Evolutionary conservation across 2,113 vertebrate species (phyloP).

Genomic region (Pollimyrus isidori): DNA sequence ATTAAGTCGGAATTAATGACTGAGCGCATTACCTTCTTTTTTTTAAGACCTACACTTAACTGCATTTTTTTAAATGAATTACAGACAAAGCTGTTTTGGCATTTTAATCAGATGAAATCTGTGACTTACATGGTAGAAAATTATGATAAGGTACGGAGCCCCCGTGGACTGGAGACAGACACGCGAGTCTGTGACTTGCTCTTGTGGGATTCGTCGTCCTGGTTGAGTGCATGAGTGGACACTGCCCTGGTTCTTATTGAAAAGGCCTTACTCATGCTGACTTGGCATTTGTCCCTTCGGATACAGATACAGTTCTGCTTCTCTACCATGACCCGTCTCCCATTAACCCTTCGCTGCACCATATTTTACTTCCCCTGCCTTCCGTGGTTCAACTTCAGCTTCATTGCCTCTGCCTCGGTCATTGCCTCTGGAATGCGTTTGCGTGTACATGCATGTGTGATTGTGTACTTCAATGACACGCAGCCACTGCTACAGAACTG

Average conservation of each 20-base stretch:
- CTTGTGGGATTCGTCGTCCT: not conserved
- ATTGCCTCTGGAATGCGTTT: not conserved
- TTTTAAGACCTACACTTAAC: slow-evolving; percentile 16
- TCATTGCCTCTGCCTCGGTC: not conserved
- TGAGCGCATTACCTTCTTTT: slow-evolving; percentile 12
- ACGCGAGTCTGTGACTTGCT: not conserved
- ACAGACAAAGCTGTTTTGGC: not conserved
- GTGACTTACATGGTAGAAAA: slow-evolving; percentile 5
- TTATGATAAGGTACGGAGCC: not conserved
- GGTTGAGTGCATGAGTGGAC: not conserved
- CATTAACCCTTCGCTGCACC: not conserved
- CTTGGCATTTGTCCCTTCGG: not conserved
- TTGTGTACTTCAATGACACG: not conserved
- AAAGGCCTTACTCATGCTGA: slow-evolving; percentile 9
- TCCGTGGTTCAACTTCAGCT: not conserved
- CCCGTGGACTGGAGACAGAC: not conserved
- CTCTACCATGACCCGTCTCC: not conserved
- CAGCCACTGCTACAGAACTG: not conserved
- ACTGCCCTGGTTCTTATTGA: not conserved
- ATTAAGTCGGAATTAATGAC: slow-evolving; percentile 38
- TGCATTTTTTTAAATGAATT: slow-evolving; percentile 11
- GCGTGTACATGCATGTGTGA: not conserved
- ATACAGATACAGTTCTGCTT: not conserved
- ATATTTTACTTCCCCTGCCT: not conserved
- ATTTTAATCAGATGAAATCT: slow-evolving; percentile 17